These are phyloP conservation scores for Pocillopora meandrina DNA, from an alignment of 92 coral and sea anemone species.

Conservation along the genomic window DNA sequence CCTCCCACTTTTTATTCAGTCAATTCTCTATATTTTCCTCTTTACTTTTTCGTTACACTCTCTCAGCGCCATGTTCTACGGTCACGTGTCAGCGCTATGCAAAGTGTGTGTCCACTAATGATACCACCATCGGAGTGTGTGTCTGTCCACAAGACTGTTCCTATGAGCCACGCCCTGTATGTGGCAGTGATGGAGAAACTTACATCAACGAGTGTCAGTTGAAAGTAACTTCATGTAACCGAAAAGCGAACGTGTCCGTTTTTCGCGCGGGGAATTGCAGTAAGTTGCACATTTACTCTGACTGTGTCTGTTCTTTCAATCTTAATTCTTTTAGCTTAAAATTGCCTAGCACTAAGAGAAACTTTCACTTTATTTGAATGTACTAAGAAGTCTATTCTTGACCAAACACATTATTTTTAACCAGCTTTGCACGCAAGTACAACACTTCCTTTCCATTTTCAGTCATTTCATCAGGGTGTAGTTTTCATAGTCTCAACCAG, in stretches of 20 bases:
- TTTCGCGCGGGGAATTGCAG: constrained; percentile 70
- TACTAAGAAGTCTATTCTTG: no score
- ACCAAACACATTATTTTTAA: no score
- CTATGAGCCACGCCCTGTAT: constrained; percentile 42
- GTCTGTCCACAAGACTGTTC: constrained; percentile 78
- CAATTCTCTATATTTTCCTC: not conserved
- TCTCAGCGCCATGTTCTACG: constrained; percentile 75
- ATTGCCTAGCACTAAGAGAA: no score
- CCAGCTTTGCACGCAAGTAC: no score
- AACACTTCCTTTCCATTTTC: no score
- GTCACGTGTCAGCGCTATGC: constrained; percentile 80
- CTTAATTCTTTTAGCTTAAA: no score
- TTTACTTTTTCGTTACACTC: not conserved
- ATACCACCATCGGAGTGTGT: constrained; percentile 52
- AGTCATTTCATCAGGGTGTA: no score
- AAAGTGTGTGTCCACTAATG: constrained; percentile 65
- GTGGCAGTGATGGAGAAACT: constrained; percentile 77
- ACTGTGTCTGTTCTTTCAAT: no score
- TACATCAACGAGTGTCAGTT: constrained; percentile 68
- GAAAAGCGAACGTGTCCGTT: constrained; percentile 57
- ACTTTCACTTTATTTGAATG: no score
- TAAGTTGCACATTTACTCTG: constrained; percentile 26
- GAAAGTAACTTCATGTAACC: constrained; percentile 60
- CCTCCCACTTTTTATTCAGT: no score
- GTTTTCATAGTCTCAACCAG: no score